Percentiles rank a stretch among this genome's conserved stretches.
These are phyloP conservation scores for Elymnias hypermnestra DNA, from an alignment of 1,140 invertebrate species.

Conservation along the genomic window DNA sequence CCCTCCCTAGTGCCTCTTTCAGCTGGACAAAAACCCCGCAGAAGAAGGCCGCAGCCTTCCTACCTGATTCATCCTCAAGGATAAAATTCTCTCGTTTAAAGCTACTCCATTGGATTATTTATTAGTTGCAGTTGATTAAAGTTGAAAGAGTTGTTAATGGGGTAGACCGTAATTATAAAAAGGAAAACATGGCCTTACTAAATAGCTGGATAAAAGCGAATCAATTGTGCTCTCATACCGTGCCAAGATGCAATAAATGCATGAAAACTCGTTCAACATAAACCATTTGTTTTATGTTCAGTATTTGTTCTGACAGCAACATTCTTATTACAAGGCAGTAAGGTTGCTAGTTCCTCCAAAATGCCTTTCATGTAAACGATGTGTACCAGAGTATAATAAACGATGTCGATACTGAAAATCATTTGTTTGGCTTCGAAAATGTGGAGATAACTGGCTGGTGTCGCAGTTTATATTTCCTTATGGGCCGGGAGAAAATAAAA, in stretches of 20 bases:
- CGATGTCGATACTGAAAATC: slow-evolving; percentile 44
- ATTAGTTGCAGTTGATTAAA: too few relatives aligned
- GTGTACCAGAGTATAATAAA: slow-evolving; percentile 42
- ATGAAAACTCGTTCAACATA: slow-evolving; percentile 46
- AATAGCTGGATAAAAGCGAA: slow-evolving; percentile 39
- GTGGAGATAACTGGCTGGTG: slow-evolving; percentile 26
- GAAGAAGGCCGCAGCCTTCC: too few relatives aligned
- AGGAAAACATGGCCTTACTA: slow-evolving; percentile 14
- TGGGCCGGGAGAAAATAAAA: slow-evolving; percentile 13
- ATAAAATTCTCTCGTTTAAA: too few relatives aligned
- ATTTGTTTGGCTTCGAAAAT: slow-evolving; percentile 49
- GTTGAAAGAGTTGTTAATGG: too few relatives aligned
- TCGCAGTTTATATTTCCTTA: slow-evolving; percentile 20
- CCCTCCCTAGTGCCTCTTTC: too few relatives aligned
- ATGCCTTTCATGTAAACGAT: slow-evolving; percentile 22
- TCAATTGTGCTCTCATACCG: slow-evolving; percentile 50
- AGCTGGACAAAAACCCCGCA: too few relatives aligned
- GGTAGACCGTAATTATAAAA: too few relatives aligned
- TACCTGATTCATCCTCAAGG: too few relatives aligned
- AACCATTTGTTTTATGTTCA: slow-evolving; percentile 39
- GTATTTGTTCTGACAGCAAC: slow-evolving; percentile 17
- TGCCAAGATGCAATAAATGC: slow-evolving; percentile 55
- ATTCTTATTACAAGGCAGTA: slow-evolving; percentile 23
- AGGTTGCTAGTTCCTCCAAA: slow-evolving; percentile 20
- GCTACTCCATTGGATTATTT: too few relatives aligned